Evolutionary conservation across 2,888 invertebrate genomes (phyloP), one percentile per base, ranked within the genome.

Genomic region (Acanthopleura granulata): DNA sequence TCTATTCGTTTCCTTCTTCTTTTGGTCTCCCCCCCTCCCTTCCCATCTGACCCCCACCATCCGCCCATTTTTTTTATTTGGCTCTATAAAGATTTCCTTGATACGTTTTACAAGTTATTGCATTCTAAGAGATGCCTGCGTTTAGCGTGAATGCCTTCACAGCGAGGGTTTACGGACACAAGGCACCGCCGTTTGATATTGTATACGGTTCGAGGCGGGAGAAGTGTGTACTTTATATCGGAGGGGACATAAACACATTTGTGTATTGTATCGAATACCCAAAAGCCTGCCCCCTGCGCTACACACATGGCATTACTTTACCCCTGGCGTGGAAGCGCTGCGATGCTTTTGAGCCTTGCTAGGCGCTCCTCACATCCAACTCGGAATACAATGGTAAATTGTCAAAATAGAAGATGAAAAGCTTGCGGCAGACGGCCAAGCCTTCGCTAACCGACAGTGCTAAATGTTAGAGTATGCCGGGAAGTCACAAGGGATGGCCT

Each of bases 201-300:
- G 18, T 66, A 66, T 66, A 66, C 66, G 9, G 66, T 66, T 66
- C 1, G 66, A 66, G 66, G 66, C 66, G 66, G 66, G 66, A 18
- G 16, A 25, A 66, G 22, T 66, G 66, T 66, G 25, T 66, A 66
- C 66, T 66, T 66, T 66, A 66, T 22, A 6, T 22, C 29, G n/a
- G 27, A n/a, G n/a, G 22, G 16, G 66, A 27, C 29, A 27, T 66
- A 27, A 27, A 66, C 29, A 66, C 27, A 15, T 22, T 66, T 66
- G 29, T 66, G 66, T 66, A 66, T 27, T 66, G 66, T 66, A 66
- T 27, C 22, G 22, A 16, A 25, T 66, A 66, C 66, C 66, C 22
- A 66, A 66, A 66, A 15, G 15, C 22, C 18, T 12, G 22, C 57
- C 29, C 22, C 66, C 66, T 27, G 25, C 25, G 66, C 22, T 16